Evolutionary conservation across 2,797 vertebrate genomes (phyloP), one percentile per base, ranked within the genome.

Genomic region (Oreochromis grahami): DNA sequence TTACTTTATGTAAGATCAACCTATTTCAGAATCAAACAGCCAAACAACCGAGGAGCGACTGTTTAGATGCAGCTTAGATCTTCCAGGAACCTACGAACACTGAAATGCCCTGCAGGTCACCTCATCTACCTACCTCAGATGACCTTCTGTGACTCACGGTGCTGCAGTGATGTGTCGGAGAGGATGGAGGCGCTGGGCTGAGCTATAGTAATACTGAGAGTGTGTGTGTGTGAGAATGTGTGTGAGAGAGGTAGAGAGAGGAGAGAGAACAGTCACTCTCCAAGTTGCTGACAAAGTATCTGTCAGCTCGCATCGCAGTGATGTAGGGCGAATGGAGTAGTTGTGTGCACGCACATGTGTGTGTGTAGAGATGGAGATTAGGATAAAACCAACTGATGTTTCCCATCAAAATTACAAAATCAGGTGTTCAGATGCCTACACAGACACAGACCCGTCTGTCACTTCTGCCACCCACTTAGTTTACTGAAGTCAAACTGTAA

Each of bases 231-330:
- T 21, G 32, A 8, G 11, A 7, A 2, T 29, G 6, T 55, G 65
- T 63, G 58, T 51, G 36, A 41, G 84, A 50, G 84, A 53, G 65
- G 6, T n/a, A 19, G 74, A 72, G 70, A 50, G 17, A 68, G 72
- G 19, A 26, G 32, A 32, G 34, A 77, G 74, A 65, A 84, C 68
- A 91, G 81, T 81, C 78, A 50, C 78, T 65, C 65, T 79, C 26
- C 84, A 84, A 91, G 84, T 76, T 91, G 89, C 89, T 93, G 92
- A 93, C 91, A 91, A 87, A 92, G 90, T 91, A 87, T 87, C 85
- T 84, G 87, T 88, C 90, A 90, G 88, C 86, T 88, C 65, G 79
- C 80, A 83, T 88, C 2, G 24, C 48, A 5, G 87, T 76, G 84
- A 81, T 84, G 45, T 41, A 82, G 84, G 48, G 87, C 56, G 80